Base-by-base conservation (phyloP, 1,140 invertebrate genomes). In the Carposina sasakii region DNA sequence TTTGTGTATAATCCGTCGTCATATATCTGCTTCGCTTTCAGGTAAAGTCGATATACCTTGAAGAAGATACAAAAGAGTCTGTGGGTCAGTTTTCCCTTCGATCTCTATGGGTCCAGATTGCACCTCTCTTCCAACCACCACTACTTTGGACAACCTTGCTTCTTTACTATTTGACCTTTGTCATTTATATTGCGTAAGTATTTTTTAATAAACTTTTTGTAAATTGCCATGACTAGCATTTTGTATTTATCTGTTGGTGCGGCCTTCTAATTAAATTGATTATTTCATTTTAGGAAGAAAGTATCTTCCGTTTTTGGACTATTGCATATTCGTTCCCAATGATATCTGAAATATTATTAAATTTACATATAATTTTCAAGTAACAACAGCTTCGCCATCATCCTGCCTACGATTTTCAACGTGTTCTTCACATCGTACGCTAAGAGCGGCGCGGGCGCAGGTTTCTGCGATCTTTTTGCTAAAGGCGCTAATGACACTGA, bases 361-460 rank as follows among this genome's bases (percentile, higher is more conserved):
- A n/a, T n/a, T n/a, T n/a, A n/a, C n/a, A n/a, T n/a, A n/a, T 10
- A 34, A 16, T 49, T 55, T 45, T 12, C 53, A n/a, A 82, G 76
- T 0, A 82, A 79, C 40, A 82, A 82, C 54, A 75, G 72, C 46
- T 81, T 74, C 52, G 71, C 76, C 0, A 77, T 79, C 28, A 75
- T 79, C 24, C 45, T 79, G 50, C 76, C 76, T 21, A 76, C 71
- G 1, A 79, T 79, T n/a, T 72, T 79, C 59, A 79, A 79, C 52
- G 67, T 79, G 6, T 79, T 79, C 60, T 79, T 79, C 66, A 75
- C 73, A 10, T 74, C 74, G 22, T 79, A 77, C 31, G 68, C 66
- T 0, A 61, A 55, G 19, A 62, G 62, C 17, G 56, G 23, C 5
- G 55, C 52, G 0, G 54, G 54, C 23, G 55, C 60, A 9, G 57